phyloP scores from a whole-genome alignment of 2,797 vertebrate genomes.

The Poecilia gillii region DNA sequence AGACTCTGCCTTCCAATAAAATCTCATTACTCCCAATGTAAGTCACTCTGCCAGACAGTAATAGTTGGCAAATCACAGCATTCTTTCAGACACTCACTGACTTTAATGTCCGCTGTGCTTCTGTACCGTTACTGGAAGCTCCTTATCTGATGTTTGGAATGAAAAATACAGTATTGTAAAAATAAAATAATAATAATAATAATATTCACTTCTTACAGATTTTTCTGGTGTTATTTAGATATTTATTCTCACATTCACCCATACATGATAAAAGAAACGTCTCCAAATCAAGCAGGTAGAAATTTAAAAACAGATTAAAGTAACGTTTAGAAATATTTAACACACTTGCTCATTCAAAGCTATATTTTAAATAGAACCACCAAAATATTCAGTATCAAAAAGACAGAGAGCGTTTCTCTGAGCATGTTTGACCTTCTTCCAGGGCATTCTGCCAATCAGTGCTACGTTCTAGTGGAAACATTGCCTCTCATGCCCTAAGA shows the following conservation, averaged over 20 bases:
- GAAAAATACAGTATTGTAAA: neutral
- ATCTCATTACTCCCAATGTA: constrained; percentile 11
- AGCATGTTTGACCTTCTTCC: neutral
- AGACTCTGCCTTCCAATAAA: constrained; percentile 4
- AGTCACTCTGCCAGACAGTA: constrained; percentile 26
- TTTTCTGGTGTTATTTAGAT: neutral
- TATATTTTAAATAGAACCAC: neutral
- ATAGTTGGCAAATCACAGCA: constrained; percentile 13
- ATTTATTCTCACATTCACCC: neutral
- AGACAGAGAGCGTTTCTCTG: neutral
- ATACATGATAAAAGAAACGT: neutral
- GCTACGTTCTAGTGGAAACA: constrained; percentile 9
- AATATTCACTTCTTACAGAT: neutral
- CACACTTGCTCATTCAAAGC: neutral
- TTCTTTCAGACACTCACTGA: neutral
- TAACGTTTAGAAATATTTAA: neutral
- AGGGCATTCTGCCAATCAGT: constrained; percentile 3
- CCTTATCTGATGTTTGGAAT: neutral
- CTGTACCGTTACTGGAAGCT: neutral
- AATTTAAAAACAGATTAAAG: neutral
- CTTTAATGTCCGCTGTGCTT: neutral
- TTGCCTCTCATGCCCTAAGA: constrained; percentile 13
- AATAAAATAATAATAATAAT: neutral
- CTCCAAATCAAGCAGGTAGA: neutral
- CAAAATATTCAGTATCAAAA: neutral